Evolutionary conservation across 35 echinoderm and acorn worm species (phyloP).

Genomic region (Anneissia japonica): DNA sequence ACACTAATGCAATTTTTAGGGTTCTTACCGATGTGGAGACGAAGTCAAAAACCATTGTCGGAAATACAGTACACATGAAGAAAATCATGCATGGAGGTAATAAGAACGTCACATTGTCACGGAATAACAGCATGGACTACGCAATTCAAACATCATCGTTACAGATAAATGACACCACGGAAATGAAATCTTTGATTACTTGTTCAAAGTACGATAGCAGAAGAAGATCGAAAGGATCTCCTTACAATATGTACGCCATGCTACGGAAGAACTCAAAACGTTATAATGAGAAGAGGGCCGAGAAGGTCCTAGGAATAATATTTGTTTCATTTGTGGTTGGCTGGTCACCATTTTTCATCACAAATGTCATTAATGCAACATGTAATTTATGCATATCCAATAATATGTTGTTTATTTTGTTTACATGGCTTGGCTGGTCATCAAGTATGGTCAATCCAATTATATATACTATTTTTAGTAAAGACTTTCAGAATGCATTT

Average conservation of each 20-base stretch:
- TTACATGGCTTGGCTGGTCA: slow-evolving; percentile 75
- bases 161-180: neutral
- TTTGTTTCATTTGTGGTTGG: slow-evolving; percentile 66
- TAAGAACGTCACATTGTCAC: no score
- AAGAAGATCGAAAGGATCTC: neutral
- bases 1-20: no score
- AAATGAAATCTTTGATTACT: neutral
- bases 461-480: slow-evolving; percentile 82
- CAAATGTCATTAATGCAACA: slow-evolving; percentile 40
- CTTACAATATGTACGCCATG: no score
- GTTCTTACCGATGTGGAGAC: no score
- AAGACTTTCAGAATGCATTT: slow-evolving; percentile 55
- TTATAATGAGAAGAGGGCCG: slow-evolving; percentile 56
- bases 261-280: neutral
- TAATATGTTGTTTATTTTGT: slow-evolving; percentile 23
- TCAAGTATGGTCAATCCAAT: slow-evolving; percentile 78
- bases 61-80: no score
- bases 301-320: slow-evolving; percentile 68
- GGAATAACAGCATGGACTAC: no score
- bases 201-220: neutral
- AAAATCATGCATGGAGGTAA: no score
- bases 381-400: slow-evolving; percentile 15
- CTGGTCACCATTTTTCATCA: slow-evolving; percentile 80
- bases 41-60: no score
- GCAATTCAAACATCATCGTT: neutral